Conservation (phyloP, 1,140 invertebrate genomes). For the Plutomurus gul region DNA sequence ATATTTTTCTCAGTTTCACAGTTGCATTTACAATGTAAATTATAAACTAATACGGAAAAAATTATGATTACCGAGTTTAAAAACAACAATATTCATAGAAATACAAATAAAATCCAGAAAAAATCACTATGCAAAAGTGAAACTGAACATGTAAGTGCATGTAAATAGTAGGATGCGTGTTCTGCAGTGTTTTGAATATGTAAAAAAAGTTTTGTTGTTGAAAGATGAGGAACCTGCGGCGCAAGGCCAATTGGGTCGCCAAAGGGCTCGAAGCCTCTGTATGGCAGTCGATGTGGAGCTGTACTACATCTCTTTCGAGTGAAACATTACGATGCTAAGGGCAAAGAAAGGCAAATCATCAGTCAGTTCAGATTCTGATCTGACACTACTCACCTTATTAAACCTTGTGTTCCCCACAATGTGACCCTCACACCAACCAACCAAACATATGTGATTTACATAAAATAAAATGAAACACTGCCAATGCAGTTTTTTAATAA, state of each 20-base stretch:
- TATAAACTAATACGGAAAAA: no score
- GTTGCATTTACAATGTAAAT: background rate
- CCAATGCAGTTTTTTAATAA: background rate
- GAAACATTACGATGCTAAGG: conserved; percentile 54
- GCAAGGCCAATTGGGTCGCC: conserved; percentile 53
- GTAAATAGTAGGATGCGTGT: conserved; percentile 22
- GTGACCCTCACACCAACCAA: background rate
- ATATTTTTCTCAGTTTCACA: background rate
- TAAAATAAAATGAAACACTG: background rate
- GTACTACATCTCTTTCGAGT: conserved; percentile 54
- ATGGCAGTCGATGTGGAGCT: conserved; percentile 54
- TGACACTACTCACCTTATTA: conserved; percentile 54
- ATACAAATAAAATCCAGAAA: background rate
- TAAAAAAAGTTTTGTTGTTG: conserved; percentile 48
- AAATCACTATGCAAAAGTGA: background rate
- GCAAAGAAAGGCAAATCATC: conserved; percentile 54
- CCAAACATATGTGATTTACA: background rate
- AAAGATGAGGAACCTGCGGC: conserved; percentile 54
- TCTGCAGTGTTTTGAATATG: conserved; percentile 43
- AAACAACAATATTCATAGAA: background rate
- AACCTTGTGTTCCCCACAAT: conserved; percentile 33
- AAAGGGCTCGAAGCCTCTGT: conserved; percentile 50
- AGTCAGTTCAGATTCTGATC: conserved; percentile 53
- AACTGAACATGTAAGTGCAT: background rate
- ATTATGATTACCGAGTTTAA: background rate